Base-by-base conservation (phyloP, 2,797 vertebrate species). In the Sitta carolinensis region DNA sequence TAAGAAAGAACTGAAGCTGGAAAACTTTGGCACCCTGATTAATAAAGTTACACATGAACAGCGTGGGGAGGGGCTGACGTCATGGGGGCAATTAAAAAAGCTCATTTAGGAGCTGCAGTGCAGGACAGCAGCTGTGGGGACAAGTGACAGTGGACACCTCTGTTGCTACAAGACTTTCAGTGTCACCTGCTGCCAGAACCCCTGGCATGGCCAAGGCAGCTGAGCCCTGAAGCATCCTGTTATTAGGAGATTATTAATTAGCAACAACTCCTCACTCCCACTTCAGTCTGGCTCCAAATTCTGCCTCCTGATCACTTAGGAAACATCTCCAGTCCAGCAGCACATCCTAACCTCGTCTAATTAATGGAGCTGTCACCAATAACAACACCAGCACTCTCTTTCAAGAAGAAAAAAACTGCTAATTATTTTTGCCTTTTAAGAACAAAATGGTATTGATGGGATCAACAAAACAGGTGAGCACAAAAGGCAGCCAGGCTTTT, bases 401-500 rank as follows among this genome's bases (percentile, higher is more conserved):
- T 30, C 16, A 8, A 15, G 19, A 61, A 91, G 59, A 85, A 85
- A 89, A 86, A 97, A 98, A 98, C 98, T 98, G 98, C 98, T 98
- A 98, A 98, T 97, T 98, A 98, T 98, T 98, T 98, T 98, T 98
- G 98, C 96, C 97, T 97, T 90, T 97, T 80, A 94, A 89, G 93
- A 95, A 97, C 96, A 95, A 92, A 94, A 97, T 94, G 97, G 79
- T 40, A 90, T 75, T 88, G 97, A 96, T 48, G 77, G 89, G 96
- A 97, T 73, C 67, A 97, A 98, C 97, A 93, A 95, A 97, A 97
- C 97, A 98, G 97, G 98, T 93, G 97, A 97, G 98, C 97, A 97
- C 98, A 97, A 97, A 97, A 97, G 96, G 97, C 97, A 96, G 96
- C 92, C 96, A 94, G 93, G 96, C 93, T 97, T 97, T 97, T 97